phyloP scores from a whole-genome alignment of 2,888 invertebrate genomes.

The Lysandra coridon region DNA sequence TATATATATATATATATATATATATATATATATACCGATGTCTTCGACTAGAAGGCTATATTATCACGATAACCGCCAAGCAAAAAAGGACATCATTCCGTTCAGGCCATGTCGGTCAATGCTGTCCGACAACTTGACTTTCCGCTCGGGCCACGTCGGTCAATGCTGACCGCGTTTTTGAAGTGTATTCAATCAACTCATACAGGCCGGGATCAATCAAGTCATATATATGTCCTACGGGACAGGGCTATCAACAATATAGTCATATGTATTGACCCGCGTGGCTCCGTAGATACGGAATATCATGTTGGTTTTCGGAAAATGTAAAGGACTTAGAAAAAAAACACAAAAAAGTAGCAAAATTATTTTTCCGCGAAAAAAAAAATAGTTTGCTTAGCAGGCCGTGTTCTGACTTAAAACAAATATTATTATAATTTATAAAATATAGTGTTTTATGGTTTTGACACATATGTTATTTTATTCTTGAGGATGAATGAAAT shows the following conservation, averaged over 20 bases:
- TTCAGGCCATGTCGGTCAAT: constrained; percentile 38
- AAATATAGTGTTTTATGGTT: background rate
- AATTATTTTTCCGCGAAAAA: constrained; percentile 36
- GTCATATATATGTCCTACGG: no score
- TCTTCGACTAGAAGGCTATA: no score
- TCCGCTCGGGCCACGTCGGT: constrained; percentile 42
- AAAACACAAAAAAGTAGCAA: constrained; percentile 16
- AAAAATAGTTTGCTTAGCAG: constrained; percentile 23
- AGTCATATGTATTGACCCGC: constrained; percentile 42
- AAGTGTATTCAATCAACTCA: constrained; percentile 38
- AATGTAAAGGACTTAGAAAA: no score
- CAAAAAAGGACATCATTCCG: constrained; percentile 18
- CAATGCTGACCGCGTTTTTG: constrained; percentile 41
- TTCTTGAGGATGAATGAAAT: constrained; percentile 7
- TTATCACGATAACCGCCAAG: no score
- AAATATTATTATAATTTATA: constrained; percentile 2
- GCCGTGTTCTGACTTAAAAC: constrained; percentile 1
- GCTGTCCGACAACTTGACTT: constrained; percentile 40
- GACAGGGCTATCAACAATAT: constrained; percentile 43
- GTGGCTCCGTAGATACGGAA: constrained; percentile 38
- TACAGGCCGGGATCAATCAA: constrained; percentile 42
- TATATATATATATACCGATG: no score
- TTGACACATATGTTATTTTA: background rate
- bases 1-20: no score
- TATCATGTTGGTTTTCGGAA: constrained; percentile 37